A percentile compares a stretch with the other conserved stretches of the same genome.
Conservation (phyloP, 2,888 invertebrate species). For the Ctenicera cuprea region DNA sequence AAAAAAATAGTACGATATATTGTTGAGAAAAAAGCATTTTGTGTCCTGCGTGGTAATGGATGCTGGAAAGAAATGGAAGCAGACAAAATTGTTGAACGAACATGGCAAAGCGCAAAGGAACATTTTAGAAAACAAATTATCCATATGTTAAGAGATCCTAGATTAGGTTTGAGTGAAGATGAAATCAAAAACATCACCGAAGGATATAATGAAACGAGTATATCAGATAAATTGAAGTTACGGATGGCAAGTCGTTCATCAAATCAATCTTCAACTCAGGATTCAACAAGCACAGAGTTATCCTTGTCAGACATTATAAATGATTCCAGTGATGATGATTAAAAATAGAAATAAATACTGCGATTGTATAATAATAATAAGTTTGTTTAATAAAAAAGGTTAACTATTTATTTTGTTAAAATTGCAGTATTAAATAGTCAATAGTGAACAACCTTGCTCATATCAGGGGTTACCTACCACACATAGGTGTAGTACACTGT, state of each 20-base stretch:
- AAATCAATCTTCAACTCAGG: not conserved
- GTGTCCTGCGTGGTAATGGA: constrained; percentile 13
- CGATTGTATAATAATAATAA: no score
- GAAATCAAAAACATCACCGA: constrained; percentile 6
- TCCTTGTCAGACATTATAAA: no score
- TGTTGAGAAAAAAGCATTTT: constrained; percentile 25
- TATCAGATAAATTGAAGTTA: not conserved
- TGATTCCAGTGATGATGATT: not conserved
- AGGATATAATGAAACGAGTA: constrained; percentile 3
- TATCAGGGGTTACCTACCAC: no score
- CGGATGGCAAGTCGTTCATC: not conserved
- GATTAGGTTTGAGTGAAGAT: constrained; percentile 4
- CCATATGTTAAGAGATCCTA: not conserved
- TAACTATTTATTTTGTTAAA: no score
- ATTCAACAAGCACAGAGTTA: no score
- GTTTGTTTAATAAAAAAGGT: no score
- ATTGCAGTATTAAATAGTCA: no score
- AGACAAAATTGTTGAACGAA: not conserved
- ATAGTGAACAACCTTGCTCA: no score
- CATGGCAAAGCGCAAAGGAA: constrained; percentile 40
- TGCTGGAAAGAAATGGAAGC: constrained; percentile 25
- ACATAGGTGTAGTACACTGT: no score
- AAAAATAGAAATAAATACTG: no score
- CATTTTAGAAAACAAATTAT: constrained; percentile 29
- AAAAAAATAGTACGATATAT: constrained; percentile 25